Evolutionary conservation across 2,797 vertebrate genomes (phyloP).

Genomic region (Falco cherrug): DNA sequence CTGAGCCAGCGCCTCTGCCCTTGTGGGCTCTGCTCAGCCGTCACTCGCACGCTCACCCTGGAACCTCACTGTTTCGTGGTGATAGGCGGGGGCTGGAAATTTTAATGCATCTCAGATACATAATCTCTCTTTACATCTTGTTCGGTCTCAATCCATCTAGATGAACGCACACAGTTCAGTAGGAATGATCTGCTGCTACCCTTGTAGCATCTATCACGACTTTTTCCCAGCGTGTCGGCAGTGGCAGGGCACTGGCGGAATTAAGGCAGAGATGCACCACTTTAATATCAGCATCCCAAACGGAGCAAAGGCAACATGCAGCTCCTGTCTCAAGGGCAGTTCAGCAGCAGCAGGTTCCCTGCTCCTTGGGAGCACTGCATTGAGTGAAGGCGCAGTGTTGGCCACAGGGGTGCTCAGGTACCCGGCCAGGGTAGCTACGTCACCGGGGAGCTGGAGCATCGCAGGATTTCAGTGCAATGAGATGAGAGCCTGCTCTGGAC

Average conservation of each 20-base stretch:
- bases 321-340: neutral
- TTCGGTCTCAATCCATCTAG: neutral
- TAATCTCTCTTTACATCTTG: neutral
- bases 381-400: neutral
- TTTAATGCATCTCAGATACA: neutral
- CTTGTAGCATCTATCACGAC: neutral
- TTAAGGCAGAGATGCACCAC: neutral
- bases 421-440: accelerated
- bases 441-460: neutral
- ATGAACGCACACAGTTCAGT: neutral
- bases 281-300: neutral
- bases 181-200: neutral
- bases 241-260: neutral
- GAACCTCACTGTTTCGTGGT: accelerated
- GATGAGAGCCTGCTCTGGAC: too few relatives aligned
- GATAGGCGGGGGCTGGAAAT: neutral
- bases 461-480: neutral
- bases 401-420: neutral
- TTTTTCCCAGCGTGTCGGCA: neutral
- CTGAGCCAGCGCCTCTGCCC: neutral
- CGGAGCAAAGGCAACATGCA: neutral
- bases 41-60: accelerated
- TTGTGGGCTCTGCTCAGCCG: neutral
- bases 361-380: neutral
- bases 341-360: neutral